These are phyloP conservation scores for Stigmatopora nigra DNA, from an alignment of 2,113 vertebrate genomes.

Conservation along the genomic window DNA sequence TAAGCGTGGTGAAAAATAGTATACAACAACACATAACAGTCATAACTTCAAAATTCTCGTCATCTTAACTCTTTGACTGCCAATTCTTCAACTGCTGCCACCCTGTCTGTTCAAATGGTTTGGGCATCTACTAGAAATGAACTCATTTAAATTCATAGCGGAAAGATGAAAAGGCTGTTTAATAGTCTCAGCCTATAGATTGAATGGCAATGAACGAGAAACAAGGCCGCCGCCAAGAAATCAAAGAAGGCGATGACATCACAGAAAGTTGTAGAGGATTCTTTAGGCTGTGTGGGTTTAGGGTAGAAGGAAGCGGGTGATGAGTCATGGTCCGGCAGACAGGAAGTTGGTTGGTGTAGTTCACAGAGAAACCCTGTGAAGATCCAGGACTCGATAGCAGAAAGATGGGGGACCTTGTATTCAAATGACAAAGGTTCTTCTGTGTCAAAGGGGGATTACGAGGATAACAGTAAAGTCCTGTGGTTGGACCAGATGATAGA, in stretches of 20 bases:
- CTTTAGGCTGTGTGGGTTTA: slow-evolving; percentile 31
- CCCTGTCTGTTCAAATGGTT: too few species aligned
- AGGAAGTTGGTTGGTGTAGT: slow-evolving; percentile 49
- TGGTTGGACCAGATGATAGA: slow-evolving; percentile 38
- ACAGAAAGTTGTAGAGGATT: slow-evolving; percentile 28
- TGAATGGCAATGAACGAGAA: slow-evolving; percentile 15
- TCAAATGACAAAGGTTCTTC: slow-evolving; percentile 48
- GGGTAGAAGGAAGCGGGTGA: slow-evolving; percentile 37
- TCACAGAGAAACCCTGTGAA: slow-evolving; percentile 44
- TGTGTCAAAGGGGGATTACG: slow-evolving; percentile 44
- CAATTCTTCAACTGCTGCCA: too few species aligned
- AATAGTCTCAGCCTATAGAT: slow-evolving; percentile 44
- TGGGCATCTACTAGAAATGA: too few species aligned
- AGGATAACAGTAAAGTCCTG: slow-evolving; percentile 51
- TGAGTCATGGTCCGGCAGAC: slow-evolving; percentile 49
- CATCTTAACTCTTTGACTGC: too few species aligned
- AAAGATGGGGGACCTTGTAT: slow-evolving; percentile 45
- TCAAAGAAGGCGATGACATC: slow-evolving; percentile 55
- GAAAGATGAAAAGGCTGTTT: slow-evolving; percentile 28
- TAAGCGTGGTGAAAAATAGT: too few species aligned
- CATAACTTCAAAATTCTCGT: too few species aligned
- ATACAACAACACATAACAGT: too few species aligned
- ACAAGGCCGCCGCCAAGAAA: slow-evolving; percentile 15
- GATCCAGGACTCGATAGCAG: slow-evolving; percentile 35
- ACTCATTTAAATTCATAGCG: too few species aligned